A percentile compares a stretch with the other conserved stretches of the same genome.
Evolutionary conservation across 37 sponge, comb jelly and placozoan species (phyloP).

Genomic region (Halisarca cf. caerulea): DNA sequence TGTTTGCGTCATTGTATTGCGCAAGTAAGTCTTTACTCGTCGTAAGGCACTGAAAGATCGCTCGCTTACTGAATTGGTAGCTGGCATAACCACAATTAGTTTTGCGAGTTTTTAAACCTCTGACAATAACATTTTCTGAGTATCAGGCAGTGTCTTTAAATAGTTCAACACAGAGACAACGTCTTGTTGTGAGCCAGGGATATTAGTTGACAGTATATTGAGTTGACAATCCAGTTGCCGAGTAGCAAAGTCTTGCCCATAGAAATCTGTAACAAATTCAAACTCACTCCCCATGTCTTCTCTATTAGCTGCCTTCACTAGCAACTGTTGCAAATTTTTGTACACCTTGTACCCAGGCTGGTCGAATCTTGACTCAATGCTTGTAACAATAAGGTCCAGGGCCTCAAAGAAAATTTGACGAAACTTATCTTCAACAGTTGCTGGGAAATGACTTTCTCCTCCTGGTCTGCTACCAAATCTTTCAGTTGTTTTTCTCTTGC

Average conservation of each 20-base stretch:
- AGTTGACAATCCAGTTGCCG: background rate
- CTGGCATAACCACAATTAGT: slow-evolving; percentile 42
- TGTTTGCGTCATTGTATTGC: slow-evolving; percentile 39
- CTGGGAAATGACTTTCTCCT: background rate
- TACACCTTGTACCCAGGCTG: slow-evolving; percentile 32
- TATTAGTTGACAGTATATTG: background rate
- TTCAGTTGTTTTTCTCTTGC: slow-evolving; percentile 14
- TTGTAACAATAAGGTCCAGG: background rate
- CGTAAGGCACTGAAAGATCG: slow-evolving; percentile 41
- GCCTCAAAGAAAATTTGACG: slow-evolving; percentile 18
- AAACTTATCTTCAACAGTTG: background rate
- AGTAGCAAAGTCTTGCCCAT: slow-evolving; percentile 14
- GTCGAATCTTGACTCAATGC: background rate
- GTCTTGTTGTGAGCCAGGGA: background rate
- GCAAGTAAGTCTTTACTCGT: slow-evolving; percentile 38
- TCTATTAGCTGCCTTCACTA: slow-evolving; percentile 21
- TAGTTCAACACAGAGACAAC: background rate
- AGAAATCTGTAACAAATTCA: slow-evolving; percentile 24
- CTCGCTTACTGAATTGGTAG: slow-evolving; percentile 46
- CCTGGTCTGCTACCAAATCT: background rate
- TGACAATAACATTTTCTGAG: slow-evolving; percentile 17
- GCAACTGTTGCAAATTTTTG: slow-evolving; percentile 7
- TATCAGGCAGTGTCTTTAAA: background rate
- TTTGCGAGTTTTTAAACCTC: slow-evolving; percentile 28
- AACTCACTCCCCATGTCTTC: slow-evolving; percentile 2